Conservation (phyloP, 2,113 vertebrate genomes). For the Barbus barbus region DNA sequence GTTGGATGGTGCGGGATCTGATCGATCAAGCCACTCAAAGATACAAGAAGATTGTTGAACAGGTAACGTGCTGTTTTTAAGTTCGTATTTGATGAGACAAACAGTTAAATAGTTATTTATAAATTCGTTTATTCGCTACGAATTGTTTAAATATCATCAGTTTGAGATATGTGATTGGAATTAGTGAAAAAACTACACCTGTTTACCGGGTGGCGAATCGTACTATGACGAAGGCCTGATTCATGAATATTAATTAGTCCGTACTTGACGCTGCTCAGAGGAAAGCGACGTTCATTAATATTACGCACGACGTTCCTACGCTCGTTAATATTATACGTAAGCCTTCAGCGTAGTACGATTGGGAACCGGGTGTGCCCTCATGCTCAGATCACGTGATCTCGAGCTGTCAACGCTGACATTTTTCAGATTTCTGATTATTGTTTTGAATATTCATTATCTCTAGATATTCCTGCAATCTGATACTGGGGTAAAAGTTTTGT, state of each 20-base stretch:
- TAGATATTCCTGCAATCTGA: neutral
- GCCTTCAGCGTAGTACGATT: neutral
- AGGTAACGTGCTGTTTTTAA: slow-evolving; percentile 71
- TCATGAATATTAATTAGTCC: slow-evolving; percentile 11
- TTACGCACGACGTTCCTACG: no score
- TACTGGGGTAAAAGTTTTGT: neutral
- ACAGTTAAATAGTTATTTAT: no score
- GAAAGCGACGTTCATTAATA: neutral
- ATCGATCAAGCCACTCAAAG: slow-evolving; percentile 85
- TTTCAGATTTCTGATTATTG: neutral
- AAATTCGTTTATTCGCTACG: no score
- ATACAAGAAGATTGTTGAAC: slow-evolving; percentile 81
- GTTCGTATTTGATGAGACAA: no score
- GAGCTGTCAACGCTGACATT: neutral
- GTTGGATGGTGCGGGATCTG: slow-evolving; percentile 83
- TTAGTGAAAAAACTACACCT: neutral
- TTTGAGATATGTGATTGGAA: neutral
- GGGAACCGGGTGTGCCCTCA: slow-evolving; percentile 15
- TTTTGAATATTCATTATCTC: neutral
- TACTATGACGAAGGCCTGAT: neutral
- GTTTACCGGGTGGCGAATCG: neutral
- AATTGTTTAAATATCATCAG: neutral
- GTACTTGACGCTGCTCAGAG: neutral
- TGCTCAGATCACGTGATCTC: slow-evolving; percentile 17
- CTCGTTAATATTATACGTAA: no score